Evolutionary conservation across 2,113 vertebrate species (phyloP).

Genomic region (Pimephales promelas): DNA sequence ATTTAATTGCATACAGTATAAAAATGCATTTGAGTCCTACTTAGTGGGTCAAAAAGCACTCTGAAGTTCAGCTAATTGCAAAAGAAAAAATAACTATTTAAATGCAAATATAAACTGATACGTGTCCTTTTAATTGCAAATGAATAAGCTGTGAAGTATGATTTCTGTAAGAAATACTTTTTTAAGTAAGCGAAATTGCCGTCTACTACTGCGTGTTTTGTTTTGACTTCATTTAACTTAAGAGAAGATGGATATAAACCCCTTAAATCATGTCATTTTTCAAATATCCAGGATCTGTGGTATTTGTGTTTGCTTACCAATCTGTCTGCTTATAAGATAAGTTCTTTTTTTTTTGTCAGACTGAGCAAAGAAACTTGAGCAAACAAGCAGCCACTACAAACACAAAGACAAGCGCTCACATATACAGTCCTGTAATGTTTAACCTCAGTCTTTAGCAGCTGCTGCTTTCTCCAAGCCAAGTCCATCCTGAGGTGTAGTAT

Average conservation of each 20-base stretch:
- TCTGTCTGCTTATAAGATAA: not conserved
- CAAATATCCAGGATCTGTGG: not conserved
- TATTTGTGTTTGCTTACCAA: not conserved
- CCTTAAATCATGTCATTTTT: not conserved
- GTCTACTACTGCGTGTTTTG: not conserved
- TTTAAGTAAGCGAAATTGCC: not conserved
- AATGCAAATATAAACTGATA: no score
- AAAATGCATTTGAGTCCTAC: not conserved
- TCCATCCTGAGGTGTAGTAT: constrained; percentile 6
- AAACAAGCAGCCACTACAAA: not conserved
- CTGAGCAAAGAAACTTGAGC: not conserved
- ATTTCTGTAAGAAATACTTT: not conserved
- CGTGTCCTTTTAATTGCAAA: not conserved
- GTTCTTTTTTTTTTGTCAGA: constrained; percentile 11
- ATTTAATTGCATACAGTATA: not conserved
- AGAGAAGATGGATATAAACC: not conserved
- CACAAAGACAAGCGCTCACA: not conserved
- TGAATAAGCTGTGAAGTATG: not conserved
- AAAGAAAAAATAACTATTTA: no score
- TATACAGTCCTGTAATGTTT: constrained; percentile 5
- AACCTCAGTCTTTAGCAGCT: not conserved
- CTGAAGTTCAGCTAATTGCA: not conserved
- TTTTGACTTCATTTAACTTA: not conserved
- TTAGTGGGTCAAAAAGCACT: not conserved
- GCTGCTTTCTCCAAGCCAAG: constrained; percentile 6